Evolutionary conservation across 2,113 vertebrate genomes (phyloP), one percentile per base, ranked within the genome.

Genomic region (Chloroceryle aenea): DNA sequence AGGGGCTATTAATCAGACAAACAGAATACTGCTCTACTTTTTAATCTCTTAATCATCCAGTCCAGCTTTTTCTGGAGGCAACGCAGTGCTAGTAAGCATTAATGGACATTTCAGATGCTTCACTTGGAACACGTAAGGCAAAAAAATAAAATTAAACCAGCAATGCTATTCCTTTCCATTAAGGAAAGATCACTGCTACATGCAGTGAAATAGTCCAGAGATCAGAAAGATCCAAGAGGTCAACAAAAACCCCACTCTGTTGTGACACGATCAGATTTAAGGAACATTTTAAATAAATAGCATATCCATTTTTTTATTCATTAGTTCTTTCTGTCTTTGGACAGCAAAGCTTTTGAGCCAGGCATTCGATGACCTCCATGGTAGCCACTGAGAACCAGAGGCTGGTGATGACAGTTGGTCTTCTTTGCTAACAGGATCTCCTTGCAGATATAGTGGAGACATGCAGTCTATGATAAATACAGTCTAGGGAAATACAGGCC

Each of bases 401-500:
- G 84, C 81, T 82, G 94, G 87, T 15, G 15, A 43, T 85, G 87
- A 89, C 79, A 69, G n/a, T 88, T 48, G 59, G 53, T 55, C n/a
- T 27, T 90, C 94, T 79, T 88, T 82, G 47, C 45, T 96, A 84
- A 80, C 75, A 89, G 26, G 64, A 93, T 96, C 87, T 97, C 86
- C 64, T 81, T 20, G 14, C 40, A 76, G 62, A 91, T 84, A 90
- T 90, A 71, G 69, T 62, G 64, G 95, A 97, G 93, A 96, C 76
- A 32, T 76, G 61, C 56, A 87, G 87, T 94, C 96, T 96, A 6
- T 67, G 52, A 86, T 81, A 89, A 96, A 82, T 7, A 91, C 61
- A 90, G 90, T 56, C 91, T 43, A 86, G 75, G 81, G 89, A 97
- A 97, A 96, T 47, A 80, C 62, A 96, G 86, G 71, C 90, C 91